These are phyloP conservation scores for Pangasianodon hypophthalmus DNA, from an alignment of 2,113 vertebrate species.

Conservation along the genomic window DNA sequence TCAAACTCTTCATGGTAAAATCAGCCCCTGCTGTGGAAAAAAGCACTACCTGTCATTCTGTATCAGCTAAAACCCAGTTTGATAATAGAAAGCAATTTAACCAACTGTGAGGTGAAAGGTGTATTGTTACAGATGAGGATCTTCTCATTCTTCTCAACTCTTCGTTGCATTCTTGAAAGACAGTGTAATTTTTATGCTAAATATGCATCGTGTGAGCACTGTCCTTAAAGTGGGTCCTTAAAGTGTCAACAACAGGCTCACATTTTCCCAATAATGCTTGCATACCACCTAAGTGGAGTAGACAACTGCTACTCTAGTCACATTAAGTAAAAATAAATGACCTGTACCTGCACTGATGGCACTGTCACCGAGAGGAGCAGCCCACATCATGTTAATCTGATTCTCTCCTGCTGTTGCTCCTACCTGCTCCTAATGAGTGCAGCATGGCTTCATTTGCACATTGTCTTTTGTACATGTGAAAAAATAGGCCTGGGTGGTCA, in stretches of 20 bases:
- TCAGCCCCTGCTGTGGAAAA: slow-evolving; percentile 30
- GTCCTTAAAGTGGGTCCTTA: background rate
- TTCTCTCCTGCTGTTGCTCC: slow-evolving; percentile 54
- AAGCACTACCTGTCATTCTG: slow-evolving; percentile 34
- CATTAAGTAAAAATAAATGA: background rate
- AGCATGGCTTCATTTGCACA: slow-evolving; percentile 55
- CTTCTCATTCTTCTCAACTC: background rate
- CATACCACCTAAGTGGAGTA: background rate
- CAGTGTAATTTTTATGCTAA: background rate
- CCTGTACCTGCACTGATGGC: slow-evolving; percentile 9
- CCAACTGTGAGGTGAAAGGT: background rate
- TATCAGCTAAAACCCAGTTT: slow-evolving; percentile 40
- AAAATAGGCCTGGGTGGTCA: background rate
- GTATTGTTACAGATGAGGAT: background rate
- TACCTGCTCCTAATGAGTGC: slow-evolving; percentile 58
- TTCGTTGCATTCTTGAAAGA: background rate
- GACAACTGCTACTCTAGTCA: background rate
- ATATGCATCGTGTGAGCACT: background rate
- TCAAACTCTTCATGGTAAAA: slow-evolving; percentile 4
- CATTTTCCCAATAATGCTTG: background rate
- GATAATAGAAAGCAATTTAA: slow-evolving; percentile 38
- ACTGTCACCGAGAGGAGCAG: slow-evolving; percentile 47
- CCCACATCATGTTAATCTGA: slow-evolving; percentile 44
- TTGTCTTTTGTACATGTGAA: slow-evolving; percentile 51
- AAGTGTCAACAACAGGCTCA: background rate